A percentile compares a stretch with the other conserved stretches of the same genome.
phyloP scores from a whole-genome alignment of 2,797 vertebrate species.

The Ambastaia sidthimunki region DNA sequence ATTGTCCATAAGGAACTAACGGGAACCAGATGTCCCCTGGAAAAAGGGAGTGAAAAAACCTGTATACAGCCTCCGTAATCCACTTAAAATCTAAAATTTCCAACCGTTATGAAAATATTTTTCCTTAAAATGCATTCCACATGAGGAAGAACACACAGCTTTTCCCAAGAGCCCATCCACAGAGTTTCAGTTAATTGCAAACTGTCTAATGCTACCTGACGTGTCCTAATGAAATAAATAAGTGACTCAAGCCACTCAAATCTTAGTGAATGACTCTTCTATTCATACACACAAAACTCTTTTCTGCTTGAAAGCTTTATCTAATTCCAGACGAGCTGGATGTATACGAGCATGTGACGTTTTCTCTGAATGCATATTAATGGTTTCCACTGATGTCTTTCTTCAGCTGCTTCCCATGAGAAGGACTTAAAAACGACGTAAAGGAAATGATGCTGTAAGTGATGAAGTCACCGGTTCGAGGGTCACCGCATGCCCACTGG shows the following conservation, averaged over 20 bases:
- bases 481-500: conserved; percentile 6
- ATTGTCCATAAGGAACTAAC: conserved; percentile 66
- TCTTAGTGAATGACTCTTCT: conserved; percentile 16
- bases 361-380: not conserved
- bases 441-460: conserved; percentile 21
- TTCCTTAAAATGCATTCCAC: conserved; percentile 72
- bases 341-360: not conserved
- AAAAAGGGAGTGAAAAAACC: conserved; percentile 53
- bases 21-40: conserved; percentile 72
- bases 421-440: not conserved
- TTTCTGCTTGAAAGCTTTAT: not conserved
- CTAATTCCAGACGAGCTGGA: not conserved
- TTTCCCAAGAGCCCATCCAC: conserved; percentile 48
- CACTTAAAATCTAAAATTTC: conserved; percentile 75
- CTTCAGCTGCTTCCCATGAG: conserved; percentile 5
- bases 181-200: conserved; percentile 7
- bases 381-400: not conserved
- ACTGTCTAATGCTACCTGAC: conserved; percentile 24
- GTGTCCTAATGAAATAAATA: conserved; percentile 29
- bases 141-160: conserved; percentile 63
- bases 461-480: conserved; percentile 18
- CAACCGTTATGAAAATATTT: conserved; percentile 80
- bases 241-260: conserved; percentile 3
- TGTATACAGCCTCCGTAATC: conserved; percentile 70
- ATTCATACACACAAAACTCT: not conserved